Percentiles rank a stretch among this genome's conserved stretches.
Conservation (phyloP, 2,888 invertebrate species). For the Dysmachus trigonus region DNA sequence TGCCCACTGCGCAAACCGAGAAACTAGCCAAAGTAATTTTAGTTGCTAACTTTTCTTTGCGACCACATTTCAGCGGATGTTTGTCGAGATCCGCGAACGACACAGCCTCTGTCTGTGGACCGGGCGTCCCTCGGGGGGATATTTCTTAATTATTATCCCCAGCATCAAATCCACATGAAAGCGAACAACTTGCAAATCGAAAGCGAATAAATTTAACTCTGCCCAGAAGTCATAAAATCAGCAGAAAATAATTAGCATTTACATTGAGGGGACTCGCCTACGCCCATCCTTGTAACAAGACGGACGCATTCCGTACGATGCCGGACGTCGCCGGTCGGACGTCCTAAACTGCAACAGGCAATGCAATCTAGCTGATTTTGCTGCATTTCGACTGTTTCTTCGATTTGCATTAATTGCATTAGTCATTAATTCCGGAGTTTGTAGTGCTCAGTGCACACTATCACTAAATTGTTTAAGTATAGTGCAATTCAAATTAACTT, state of each 20-base stretch:
- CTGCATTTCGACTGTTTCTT: background rate
- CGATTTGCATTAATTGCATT: background rate
- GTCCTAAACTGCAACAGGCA: background rate
- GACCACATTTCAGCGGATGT: background rate
- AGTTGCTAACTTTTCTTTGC: background rate
- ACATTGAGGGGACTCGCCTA: slow-evolving; percentile 3
- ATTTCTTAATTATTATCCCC: slow-evolving; percentile 25
- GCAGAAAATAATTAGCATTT: slow-evolving; percentile 24
- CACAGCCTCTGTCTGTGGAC: background rate
- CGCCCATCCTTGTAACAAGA: slow-evolving; percentile 33
- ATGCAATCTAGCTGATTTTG: background rate
- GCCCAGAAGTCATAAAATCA: slow-evolving; percentile 14
- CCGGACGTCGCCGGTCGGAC: background rate
- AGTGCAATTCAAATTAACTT: too few relatives aligned
- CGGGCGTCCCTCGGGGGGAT: background rate
- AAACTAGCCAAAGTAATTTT: background rate
- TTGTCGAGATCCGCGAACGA: background rate
- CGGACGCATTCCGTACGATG: background rate
- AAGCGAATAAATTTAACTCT: slow-evolving; percentile 20
- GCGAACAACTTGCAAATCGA: slow-evolving; percentile 11
- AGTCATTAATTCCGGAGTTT: too few relatives aligned
- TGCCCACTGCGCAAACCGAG: background rate
- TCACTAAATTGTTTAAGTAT: too few relatives aligned
- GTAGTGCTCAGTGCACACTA: too few relatives aligned
- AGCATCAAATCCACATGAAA: slow-evolving; percentile 26